These are phyloP conservation scores for Ectemnius cavifrons DNA, from an alignment of 2,888 invertebrate species.

Conservation along the genomic window DNA sequence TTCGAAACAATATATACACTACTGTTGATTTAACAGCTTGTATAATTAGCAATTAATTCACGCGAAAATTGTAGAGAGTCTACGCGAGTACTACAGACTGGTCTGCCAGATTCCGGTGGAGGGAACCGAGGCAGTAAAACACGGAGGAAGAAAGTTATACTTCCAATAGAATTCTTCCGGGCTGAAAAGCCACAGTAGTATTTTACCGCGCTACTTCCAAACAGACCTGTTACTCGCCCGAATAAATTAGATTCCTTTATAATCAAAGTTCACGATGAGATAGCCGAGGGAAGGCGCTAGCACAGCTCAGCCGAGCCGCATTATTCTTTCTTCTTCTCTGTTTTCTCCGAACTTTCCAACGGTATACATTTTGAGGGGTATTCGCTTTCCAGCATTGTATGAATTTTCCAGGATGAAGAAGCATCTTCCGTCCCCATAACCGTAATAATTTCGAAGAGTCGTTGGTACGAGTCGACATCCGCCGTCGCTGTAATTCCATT, in stretches of 20 bases:
- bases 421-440: not conserved
- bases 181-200: not conserved
- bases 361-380: not conserved
- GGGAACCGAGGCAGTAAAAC: too few species aligned
- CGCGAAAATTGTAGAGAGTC: too few species aligned
- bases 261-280: conserved; percentile 5
- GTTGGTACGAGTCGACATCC: not conserved
- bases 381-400: not conserved
- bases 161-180: too few species aligned
- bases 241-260: not conserved
- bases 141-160: too few species aligned
- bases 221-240: not conserved
- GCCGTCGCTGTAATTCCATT: conserved; percentile 20
- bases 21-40: too few species aligned
- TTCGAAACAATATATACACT: too few species aligned
- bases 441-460: conserved; percentile 22
- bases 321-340: not conserved
- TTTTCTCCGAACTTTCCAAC: not conserved
- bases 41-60: too few species aligned
- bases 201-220: not conserved
- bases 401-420: conserved; percentile 14
- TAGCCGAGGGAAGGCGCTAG: not conserved
- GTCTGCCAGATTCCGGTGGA: too few species aligned
- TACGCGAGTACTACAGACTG: too few species aligned
- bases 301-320: not conserved